Evolutionary conservation across 2,113 vertebrate genomes (phyloP), one percentile per base, ranked within the genome.

Genomic region (Casuarius casuarius): DNA sequence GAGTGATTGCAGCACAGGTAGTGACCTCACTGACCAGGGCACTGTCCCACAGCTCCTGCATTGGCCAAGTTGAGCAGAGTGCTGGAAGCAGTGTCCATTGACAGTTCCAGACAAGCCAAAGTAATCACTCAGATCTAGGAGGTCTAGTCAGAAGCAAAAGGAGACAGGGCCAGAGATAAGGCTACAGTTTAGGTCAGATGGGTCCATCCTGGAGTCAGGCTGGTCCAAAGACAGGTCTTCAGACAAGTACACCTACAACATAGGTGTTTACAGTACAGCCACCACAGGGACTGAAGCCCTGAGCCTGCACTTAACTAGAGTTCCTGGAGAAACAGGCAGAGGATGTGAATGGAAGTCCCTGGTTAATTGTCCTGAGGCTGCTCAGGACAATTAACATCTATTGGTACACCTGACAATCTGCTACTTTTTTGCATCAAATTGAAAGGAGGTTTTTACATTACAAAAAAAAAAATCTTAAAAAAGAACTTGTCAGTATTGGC

Each of bases 401-500:
- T 42, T 42, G 12, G 35, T n/a, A 72, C 51, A 40, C n/a, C 38
- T 54, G 31, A 40, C 23, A 25, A 33, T 40, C 59, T 83, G 56
- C 65, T 68, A 6, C 0, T 0, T 61, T 63, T 71, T 29, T 68
- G 9, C 11, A 22, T 73, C 54, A 68, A 80, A 61, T 12, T 0
- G 0, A 76, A 77, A 5, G 29, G 14, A 86, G 79, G 9, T 29
- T 23, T 85, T 71, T 66, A 73, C 71, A 48, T 48, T 62, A 25
- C 73, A 81, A 73, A 80, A 4, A 61, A 35, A 7, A 79, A 8
- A 49, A 31, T 9, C 21, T 66, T 4, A 3, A n/a, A 82, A 7
- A 82, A 71, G 65, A 67, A 26, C 6, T 63, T 75, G 33, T 7
- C 26, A 68, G 35, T 40, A 44, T 26, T n/a, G 31, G 6, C 38